Evolutionary conservation across 2,113 vertebrate species (phyloP).

Genomic region (Circaetus gallicus): DNA sequence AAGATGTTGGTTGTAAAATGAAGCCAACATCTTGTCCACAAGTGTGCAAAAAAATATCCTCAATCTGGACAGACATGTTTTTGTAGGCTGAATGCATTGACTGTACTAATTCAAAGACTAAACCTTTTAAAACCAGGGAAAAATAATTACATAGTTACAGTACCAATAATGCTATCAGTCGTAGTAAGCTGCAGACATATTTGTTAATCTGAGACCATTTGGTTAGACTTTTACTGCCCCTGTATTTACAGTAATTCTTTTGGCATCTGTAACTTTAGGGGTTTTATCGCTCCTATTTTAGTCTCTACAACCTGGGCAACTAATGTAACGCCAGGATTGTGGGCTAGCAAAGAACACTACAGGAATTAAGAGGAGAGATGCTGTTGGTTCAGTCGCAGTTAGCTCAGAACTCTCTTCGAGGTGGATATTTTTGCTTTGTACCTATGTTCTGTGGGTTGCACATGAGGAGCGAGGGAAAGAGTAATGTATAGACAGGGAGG

Average conservation of each 20-base stretch:
- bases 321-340: not conserved
- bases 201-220: slow-evolving; percentile 14
- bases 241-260: slow-evolving; percentile 16
- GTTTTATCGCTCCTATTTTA: not conserved
- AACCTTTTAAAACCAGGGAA: slow-evolving; percentile 30
- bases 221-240: slow-evolving; percentile 20
- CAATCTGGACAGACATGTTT: slow-evolving; percentile 32
- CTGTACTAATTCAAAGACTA: slow-evolving; percentile 44
- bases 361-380: not conserved
- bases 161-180: not conserved
- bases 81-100: slow-evolving; percentile 35
- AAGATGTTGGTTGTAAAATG: slow-evolving; percentile 80
- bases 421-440: not conserved
- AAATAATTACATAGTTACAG: not conserved
- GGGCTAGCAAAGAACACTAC: not conserved
- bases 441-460: not conserved
- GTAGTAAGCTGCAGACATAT: slow-evolving; percentile 11
- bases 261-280: slow-evolving; percentile 6
- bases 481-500: not conserved
- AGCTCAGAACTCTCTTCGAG: not conserved
- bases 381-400: not conserved
- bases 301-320: not conserved
- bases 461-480: not conserved
- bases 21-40: slow-evolving; percentile 80
- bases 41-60: slow-evolving; percentile 72